These are phyloP conservation scores for Pholis gunnellus DNA, from an alignment of 2,113 vertebrate genomes.

Conservation along the genomic window DNA sequence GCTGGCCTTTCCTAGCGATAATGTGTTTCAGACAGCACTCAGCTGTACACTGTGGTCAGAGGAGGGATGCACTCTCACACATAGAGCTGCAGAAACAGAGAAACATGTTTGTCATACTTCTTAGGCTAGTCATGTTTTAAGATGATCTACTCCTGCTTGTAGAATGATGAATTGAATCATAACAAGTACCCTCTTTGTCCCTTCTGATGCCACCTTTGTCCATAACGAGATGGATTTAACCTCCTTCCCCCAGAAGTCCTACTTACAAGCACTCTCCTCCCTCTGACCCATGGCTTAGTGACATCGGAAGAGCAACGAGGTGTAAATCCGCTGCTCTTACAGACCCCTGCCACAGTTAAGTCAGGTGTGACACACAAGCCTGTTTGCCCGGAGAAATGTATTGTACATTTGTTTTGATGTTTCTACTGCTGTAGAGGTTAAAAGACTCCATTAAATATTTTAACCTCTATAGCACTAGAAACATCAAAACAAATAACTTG, in stretches of 20 bases:
- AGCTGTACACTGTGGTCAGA: constrained; percentile 17
- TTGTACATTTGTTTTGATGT: constrained; percentile 13
- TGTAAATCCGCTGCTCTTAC: constrained; percentile 70
- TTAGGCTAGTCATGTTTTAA: constrained; percentile 8
- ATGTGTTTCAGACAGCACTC: constrained; percentile 24
- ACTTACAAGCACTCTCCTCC: constrained; percentile 59
- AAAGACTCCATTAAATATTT: not conserved
- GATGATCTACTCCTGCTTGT: constrained; percentile 24
- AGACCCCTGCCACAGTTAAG: constrained; percentile 43
- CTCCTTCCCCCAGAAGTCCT: constrained; percentile 57
- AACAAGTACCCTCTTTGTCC: constrained; percentile 35
- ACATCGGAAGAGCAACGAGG: constrained; percentile 63
- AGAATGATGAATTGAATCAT: constrained; percentile 27
- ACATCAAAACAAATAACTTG: not conserved
- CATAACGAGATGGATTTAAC: constrained; percentile 62
- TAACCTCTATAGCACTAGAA: not conserved
- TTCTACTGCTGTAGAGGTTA: not conserved
- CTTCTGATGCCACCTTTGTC: constrained; percentile 57
- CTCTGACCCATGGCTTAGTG: constrained; percentile 52
- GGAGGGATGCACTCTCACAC: constrained; percentile 4
- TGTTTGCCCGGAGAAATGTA: constrained; percentile 28
- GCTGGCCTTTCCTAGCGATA: constrained; percentile 43
- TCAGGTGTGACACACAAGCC: constrained; percentile 57
- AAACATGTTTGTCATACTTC: not conserved
- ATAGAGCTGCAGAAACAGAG: not conserved